Evolutionary conservation across 1,140 invertebrate genomes (phyloP), one percentile per base, ranked within the genome.

Genomic region (Andricus grossulariae): DNA sequence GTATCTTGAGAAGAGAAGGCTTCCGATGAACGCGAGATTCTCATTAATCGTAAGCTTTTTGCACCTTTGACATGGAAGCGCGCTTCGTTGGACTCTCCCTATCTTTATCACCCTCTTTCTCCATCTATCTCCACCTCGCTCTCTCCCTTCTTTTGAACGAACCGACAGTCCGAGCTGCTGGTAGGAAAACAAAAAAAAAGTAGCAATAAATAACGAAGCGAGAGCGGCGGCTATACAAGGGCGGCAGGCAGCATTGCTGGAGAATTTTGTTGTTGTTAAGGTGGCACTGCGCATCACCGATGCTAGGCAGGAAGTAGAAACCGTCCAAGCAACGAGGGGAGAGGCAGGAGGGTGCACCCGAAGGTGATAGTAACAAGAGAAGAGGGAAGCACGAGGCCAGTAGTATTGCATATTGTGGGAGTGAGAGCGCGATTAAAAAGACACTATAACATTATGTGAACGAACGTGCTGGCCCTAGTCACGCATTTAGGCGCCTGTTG

Each of bases 251-350:
- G 84, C 82, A 84, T 82, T 85, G 84, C 79, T 82, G 83, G 87
- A 85, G 87, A 87, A 88, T 89, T 89, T 88, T 81, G 88, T 87
- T 85, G 84, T 87, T 85, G 87, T 88, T 86, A 84, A 86, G 85
- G 86, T 89, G 89, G 89, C 88, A 90, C 88, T 90, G 88, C 89
- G 89, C 89, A 90, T 90, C 89, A 89, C 86, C 88, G 88, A 89
- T 90, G 89, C 85, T 84, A 85, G 87, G 86, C 89, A 89, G 89
- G 89, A 90, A 90, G 86, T 87, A 84, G 84, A 85, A 88, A 88
- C 84, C 86, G 80, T 82, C 84, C 85, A 85, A 83, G 88, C 85
- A 82, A 84, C 75, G 79, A 77, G 81, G 80, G 76, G 80, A 73
- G 73, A 75, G 73, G 78, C 50, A 82, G 75, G 81, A 72, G 78